Base-by-base conservation (phyloP, 1,140 invertebrate genomes). In the Meloidogyne floridensis region DNA sequence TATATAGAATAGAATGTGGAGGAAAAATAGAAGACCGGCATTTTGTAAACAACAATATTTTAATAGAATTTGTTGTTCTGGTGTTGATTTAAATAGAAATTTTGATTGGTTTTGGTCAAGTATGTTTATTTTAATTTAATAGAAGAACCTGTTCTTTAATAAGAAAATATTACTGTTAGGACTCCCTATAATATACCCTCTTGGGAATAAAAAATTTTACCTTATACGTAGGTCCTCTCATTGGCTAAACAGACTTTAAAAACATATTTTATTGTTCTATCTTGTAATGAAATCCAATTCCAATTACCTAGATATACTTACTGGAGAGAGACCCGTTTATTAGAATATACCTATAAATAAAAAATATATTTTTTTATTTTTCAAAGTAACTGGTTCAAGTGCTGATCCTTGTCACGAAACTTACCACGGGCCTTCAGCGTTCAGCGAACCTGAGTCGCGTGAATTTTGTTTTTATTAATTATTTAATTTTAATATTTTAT, bases 371-470 rank as follows among this genome's bases (percentile, higher is more conserved):
- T 32, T 32, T 32, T 32, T 32, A 32, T 32, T 9, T 72, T 18
- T 51, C 86, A 43, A 51, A 84, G 83, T 81, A 79, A 77, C 87
- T 56, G 85, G 85, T 77, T 83, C 87, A 69, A 86, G 86, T 56
- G 51, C 43, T 74, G 86, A 87, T 91, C 94, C 94, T 0, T 98
- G 96, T 90, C 93, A 93, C 42, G 94, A 96, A 83, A 95, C 94
- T 2, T 98, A 94, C 90, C 93, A 94, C n/a, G 96, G 97, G n/a
- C 92, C 93, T 0, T 90, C 91, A 7, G 92, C 95, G 0, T 97
- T 97, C 90, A 97, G 95, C 0, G 96, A 98, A 91, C 94, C 94
- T 0, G 96, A 98, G 91, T 95, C 95, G 0, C 5, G 92, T 56
- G 32, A 77, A 77, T 77, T 56, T 13, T 15, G 32, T 20, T 77